phyloP scores from a whole-genome alignment of 1,140 invertebrate genomes.

The Cryptotermes secundus region DNA sequence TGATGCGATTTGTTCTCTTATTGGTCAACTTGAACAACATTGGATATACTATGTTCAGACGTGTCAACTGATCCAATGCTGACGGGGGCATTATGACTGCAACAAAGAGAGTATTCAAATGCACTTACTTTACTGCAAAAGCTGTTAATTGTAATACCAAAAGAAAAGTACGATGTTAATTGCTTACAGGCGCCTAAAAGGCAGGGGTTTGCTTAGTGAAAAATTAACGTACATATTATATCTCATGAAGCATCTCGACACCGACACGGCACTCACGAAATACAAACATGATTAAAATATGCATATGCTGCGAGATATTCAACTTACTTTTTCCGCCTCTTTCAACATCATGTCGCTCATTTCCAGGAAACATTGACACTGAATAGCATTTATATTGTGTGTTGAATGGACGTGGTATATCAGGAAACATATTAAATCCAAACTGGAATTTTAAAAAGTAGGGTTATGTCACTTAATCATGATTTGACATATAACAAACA shows the following conservation, averaged over 20 bases:
- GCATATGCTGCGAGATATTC: background rate
- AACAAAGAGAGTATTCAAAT: constrained; percentile 42
- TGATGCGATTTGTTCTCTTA: constrained; percentile 77
- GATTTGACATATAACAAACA: background rate
- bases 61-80: constrained; percentile 87
- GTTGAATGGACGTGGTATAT: constrained; percentile 76
- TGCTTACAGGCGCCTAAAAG: no score
- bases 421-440: constrained; percentile 81
- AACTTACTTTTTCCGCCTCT: constrained; percentile 92
- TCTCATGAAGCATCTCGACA: no score
- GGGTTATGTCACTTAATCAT: background rate
- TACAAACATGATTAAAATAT: no score
- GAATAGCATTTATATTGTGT: constrained; percentile 88
- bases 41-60: constrained; percentile 96
- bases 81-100: constrained; percentile 97
- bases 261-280: no score
- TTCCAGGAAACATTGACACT: constrained; percentile 92
- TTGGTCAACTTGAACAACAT: constrained; percentile 98
- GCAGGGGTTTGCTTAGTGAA: no score
- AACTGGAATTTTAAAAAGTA: constrained; percentile 50
- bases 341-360: constrained; percentile 94
- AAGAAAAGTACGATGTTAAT: no score
- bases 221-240: no score
- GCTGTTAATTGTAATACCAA: background rate
- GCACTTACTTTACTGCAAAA: no score